Conservation (phyloP, 2,113 vertebrate species). For the Varanus salvator region DNA sequence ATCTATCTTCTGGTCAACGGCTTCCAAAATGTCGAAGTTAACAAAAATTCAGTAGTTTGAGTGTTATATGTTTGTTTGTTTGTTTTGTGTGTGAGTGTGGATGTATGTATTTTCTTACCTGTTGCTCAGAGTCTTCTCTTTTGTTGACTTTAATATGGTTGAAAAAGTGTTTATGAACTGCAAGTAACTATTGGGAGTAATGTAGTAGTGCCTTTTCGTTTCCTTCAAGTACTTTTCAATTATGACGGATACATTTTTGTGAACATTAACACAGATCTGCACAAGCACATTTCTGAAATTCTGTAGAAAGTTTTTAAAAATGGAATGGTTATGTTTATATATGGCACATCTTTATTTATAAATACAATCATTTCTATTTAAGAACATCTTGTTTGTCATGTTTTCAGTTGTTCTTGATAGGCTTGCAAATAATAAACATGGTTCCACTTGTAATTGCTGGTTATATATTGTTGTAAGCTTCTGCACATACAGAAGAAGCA, state of each 20-base stretch:
- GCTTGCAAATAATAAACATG: not conserved
- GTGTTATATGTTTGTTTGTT: no score
- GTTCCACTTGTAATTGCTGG: not conserved
- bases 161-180: conserved; percentile 67
- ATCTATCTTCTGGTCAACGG: not conserved
- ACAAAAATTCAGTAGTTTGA: not conserved
- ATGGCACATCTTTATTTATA: not conserved
- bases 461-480: not conserved
- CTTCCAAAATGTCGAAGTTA: no score
- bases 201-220: conserved; percentile 50
- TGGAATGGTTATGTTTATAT: not conserved
- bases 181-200: conserved; percentile 62
- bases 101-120: conserved; percentile 52
- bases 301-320: conserved; percentile 42
- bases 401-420: not conserved
- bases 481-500: no score
- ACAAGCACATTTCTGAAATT: conserved; percentile 53
- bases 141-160: conserved; percentile 35
- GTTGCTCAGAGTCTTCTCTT: conserved; percentile 37
- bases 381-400: not conserved
- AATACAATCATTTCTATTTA: not conserved
- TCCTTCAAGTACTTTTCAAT: conserved; percentile 48
- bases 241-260: conserved; percentile 55
- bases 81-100: no score
- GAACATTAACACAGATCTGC: conserved; percentile 57